Conservation (phyloP, 2,888 invertebrate species). For the Willowsia nigromaculata region DNA sequence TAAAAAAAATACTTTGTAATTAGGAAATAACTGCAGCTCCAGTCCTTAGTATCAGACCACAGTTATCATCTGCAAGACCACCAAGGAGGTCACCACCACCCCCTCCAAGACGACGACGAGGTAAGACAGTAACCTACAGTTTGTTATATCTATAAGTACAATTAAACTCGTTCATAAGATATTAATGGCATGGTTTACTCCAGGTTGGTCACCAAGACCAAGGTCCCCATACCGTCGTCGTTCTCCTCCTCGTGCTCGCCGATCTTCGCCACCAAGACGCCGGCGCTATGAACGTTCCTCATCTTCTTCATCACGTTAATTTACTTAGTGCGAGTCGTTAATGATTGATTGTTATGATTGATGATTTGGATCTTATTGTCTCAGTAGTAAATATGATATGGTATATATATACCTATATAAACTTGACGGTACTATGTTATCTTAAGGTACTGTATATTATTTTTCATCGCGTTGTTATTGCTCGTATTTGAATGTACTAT, state of each 20-base stretch:
- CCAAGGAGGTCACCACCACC: conserved; percentile 80
- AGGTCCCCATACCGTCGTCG: conserved; percentile 79
- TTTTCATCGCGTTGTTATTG: no score
- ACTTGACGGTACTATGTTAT: background rate
- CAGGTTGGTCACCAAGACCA: conserved; percentile 83
- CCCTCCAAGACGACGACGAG: conserved; percentile 71
- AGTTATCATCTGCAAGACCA: conserved; percentile 74
- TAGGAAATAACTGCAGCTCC: conserved; percentile 97
- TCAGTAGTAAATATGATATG: no score
- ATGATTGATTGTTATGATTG: no score
- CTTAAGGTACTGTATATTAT: no score
- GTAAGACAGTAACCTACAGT: conserved; percentile 33
- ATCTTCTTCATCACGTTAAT: conserved; percentile 78
- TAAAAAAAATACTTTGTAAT: background rate
- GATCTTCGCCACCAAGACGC: conserved; percentile 73
- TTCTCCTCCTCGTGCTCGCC: conserved; percentile 77
- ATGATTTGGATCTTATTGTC: no score
- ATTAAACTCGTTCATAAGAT: no score
- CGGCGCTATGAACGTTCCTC: conserved; percentile 77
- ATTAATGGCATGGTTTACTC: no score
- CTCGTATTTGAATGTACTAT: no score
- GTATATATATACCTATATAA: no score
- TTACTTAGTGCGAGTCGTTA: background rate
- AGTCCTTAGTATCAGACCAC: conserved; percentile 85
- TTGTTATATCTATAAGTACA: background rate